Evolutionary conservation across 2,113 vertebrate genomes (phyloP), one percentile per base, ranked within the genome.

Genomic region (Paramisgurnus dabryanus): DNA sequence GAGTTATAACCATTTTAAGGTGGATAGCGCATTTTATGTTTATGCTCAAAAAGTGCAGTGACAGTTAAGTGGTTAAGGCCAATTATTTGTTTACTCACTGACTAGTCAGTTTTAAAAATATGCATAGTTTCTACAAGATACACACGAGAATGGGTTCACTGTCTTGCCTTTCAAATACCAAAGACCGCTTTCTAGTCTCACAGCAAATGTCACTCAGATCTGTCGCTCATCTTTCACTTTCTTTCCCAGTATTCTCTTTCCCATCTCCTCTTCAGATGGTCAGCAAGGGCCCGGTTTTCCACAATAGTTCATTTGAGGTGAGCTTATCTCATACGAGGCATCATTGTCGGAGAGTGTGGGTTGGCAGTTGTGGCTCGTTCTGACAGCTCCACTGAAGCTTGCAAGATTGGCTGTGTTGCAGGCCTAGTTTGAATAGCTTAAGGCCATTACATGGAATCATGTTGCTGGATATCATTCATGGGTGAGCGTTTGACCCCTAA

Each of bases 331-430:
- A 63, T 41, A 60, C 22, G 5, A 75, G 47, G 57, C 72, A 47
- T 75, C 41, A 49, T 34, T 61, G 72, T 60, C 17, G 34, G 15
- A 43, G 70, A 57, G 55, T 4, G 9, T 53, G 55, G 39, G 58
- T 66, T 27, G 45, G 87, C 88, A 84, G 80, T 64, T 86, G 87
- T 90, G 89, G 88, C 86, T 92, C 85, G 83, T 89, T 91, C 87
- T 90, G 90, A 92, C 92, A 90, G 89, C 89, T 91, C 89, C 90
- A 92, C 87, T 90, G 89, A 92, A 89, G 89, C 91, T 91, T 90
- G 89, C 90, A 89, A 87, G 89, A 92, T 93, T 90, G 91, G 90
- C 90, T 91, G 90, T 84, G 86, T 85, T 89, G 89, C 84, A 71
- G 90, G 86, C 88, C 90, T 88, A 89, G 87, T 89, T 91, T 88